Evolutionary conservation across 2,113 vertebrate genomes (phyloP), one percentile per base, ranked within the genome.

Genomic region (Ondatra zibethicus): DNA sequence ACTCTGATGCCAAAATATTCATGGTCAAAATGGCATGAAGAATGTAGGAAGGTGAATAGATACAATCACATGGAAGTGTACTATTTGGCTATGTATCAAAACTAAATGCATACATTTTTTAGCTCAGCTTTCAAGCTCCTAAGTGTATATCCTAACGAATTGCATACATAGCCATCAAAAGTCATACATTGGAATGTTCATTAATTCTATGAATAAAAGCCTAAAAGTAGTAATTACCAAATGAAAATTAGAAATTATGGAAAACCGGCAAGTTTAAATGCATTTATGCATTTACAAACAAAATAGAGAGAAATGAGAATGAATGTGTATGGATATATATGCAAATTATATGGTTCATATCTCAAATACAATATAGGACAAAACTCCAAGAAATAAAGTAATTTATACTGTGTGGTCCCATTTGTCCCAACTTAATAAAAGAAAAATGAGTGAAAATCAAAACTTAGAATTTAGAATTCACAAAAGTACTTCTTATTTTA

Each of bases 141-240:
- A 42, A 66, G 6, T 61, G 36, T 87, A 21, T 42, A 72, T 1
- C 12, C 27, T 36, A 66, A 21, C 77, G 33, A 61, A 86, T 39
- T 39, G 7, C 33, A 73, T 19, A n/a, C 52, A 33, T 65, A 50
- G 31, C 89, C 19, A 52, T 5, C 45, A 93, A 65, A 95, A 93
- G 45, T 17, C 21, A 81, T 42, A 72, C 25, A 65, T 31, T 63
- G 61, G 65, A 68, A 88, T 70, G 7, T 76, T 85, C 50, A 73
- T 81, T 61, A 39, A 2, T 86, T 50, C 1, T 75, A 1, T 61
- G 9, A 81, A 25, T 76, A 68, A 61, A 31, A 88, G 3, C 14
- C 23, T 88, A 89, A 93, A 92, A 87, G 14, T 82, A 19, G 5
- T 92, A 96, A 81, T 94, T 89, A 52, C 17, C 7, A n/a, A 75